Evolutionary conservation across 2,888 invertebrate genomes (phyloP), one percentile per base, ranked within the genome.

Genomic region (Trisateles emortualis): DNA sequence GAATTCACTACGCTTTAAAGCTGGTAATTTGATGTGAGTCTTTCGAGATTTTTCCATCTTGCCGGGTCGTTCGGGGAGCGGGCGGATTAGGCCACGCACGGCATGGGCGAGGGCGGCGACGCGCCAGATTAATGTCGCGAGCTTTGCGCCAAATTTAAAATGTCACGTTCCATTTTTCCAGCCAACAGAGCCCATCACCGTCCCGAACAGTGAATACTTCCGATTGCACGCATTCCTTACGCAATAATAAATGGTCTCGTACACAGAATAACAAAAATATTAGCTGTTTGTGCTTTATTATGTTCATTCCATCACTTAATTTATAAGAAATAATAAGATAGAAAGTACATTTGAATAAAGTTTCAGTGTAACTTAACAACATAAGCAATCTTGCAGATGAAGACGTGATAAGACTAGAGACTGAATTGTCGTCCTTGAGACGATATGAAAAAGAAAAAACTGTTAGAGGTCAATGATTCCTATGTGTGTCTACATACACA

Each of bases 21-120:
- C 88, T 84, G 89, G 91, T 91, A 92, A 92, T 91, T 91, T 91
- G 90, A 90, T 89, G 90, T 82, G 90, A 90, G 89, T 85, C 87
- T 90, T 90, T 86, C 81, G 85, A 90, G 91, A 91, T 90, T 90
- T 90, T 90, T 88, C 88, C 89, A 88, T 90, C 88, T 90, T 87
- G 81, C 78, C 81, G 87, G 81, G 84, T 85, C 87, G 88, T 88
- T 87, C 79, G 72, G 86, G 87, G 86, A 87, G 82, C 84, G 76
- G 81, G 83, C 83, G 88, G 90, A 90, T 90, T 89, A 88, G 88
- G 84, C 86, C 86, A 87, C 87, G 89, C 88, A 87, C 86, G 83
- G 82, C 75, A 76, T 79, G 76, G 84, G 83, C 82, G 83, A 84
- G 86, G 87, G 88, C 88, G 88, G 81, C 87, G 88, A 90, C 89